Base-by-base conservation (phyloP, 2,113 vertebrate species). In the Hiodon alosoides region DNA sequence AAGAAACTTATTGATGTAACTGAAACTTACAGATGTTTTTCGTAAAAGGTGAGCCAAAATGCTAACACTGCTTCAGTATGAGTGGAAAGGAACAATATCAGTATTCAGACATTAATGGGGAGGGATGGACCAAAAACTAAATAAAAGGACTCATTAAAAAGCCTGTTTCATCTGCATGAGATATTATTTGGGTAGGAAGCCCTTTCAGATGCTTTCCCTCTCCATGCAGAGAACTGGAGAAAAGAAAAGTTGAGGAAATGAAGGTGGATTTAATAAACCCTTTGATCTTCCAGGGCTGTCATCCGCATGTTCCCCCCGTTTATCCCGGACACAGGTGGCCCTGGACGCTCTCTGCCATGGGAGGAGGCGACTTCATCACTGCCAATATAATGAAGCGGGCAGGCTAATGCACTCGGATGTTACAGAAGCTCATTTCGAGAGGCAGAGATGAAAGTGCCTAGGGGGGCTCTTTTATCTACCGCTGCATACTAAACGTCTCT, bases 201-300 rank as follows among this genome's bases (percentile, higher is more conserved):
- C 11, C 72, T 74, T 31, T 57, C 51, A 11, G 51, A 66, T 47
- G 11, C 53, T 66, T 31, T 66, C 10, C 7, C 16, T 74, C 16
- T 54, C 51, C 14, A 16, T 9, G 53, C 16, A 14, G 48, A 13
- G 50, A 57, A 17, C 5, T 10, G 0, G 10, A 6, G 52, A 31
- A 54, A 54, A 53, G n/a, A 10, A 52, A 51, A 17, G 61, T 11
- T 17, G 13, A 17, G 7, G 17, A 73, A 74, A 74, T 66, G 53
- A 66, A 16, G 48, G 62, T n/a, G 46, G 50, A 65, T 74, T 74
- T 66, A 74, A 74, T 66, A 54, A 74, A 74, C 52, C 51, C 72
- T 74, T 74, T 74, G 72, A 74, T 66, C 72, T 55, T 46, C 62
- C 51, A 11, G 50, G 10, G n/a, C 31, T 71, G 70, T n/a, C 14